Percentiles rank a stretch among this genome's conserved stretches.
phyloP scores from a whole-genome alignment of 1,140 invertebrate genomes.

The Hormaphis cornu region DNA sequence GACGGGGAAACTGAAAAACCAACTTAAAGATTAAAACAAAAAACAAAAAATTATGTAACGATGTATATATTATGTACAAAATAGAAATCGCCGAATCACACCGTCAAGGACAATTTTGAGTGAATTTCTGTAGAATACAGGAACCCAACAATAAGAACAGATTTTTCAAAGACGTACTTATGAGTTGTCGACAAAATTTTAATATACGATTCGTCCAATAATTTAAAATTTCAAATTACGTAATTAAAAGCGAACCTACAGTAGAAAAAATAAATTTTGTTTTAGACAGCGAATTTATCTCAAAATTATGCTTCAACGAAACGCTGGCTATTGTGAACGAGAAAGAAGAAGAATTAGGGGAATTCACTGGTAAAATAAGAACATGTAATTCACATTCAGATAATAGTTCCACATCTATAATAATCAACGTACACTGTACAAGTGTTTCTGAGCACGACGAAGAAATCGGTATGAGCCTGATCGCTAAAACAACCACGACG shows the following conservation, averaged over 20 bases:
- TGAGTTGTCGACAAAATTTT: no score
- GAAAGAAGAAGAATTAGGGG: not conserved
- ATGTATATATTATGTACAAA: no score
- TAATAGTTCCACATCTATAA: not conserved
- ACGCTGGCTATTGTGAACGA: not conserved
- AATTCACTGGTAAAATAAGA: not conserved
- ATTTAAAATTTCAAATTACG: no score
- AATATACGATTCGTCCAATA: no score
- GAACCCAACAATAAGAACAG: no score
- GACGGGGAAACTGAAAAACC: no score
- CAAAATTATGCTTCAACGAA: not conserved
- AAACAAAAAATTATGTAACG: no score
- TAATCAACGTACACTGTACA: not conserved
- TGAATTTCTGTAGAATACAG: no score
- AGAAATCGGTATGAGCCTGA: not conserved
- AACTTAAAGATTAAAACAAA: no score
- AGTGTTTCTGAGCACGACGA: not conserved
- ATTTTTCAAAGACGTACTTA: no score
- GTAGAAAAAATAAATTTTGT: not conserved
- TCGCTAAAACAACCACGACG: not conserved
- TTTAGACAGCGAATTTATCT: not conserved
- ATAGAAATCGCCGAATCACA: no score
- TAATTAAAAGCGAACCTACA: not conserved
- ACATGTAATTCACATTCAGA: not conserved
- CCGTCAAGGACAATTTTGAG: no score